Evolutionary conservation across 2,888 invertebrate species (phyloP).

Genomic region (Trissolcus brochymenae): DNA sequence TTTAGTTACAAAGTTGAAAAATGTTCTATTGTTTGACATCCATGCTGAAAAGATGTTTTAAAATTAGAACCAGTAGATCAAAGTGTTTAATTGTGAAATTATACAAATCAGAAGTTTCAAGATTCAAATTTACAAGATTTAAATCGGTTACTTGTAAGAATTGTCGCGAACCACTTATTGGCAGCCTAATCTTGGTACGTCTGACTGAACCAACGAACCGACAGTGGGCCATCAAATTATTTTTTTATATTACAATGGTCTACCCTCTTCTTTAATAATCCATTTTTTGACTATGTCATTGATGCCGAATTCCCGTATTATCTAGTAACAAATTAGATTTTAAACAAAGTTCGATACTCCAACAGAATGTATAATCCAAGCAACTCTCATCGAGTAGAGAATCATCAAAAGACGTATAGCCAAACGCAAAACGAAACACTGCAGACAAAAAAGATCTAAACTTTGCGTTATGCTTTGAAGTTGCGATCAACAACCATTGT

Average conservation of each 20-base stretch:
- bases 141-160: no score
- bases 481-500: slow-evolving; percentile 16
- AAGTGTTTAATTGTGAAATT: no score
- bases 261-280: background rate
- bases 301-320: background rate
- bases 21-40: no score
- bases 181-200: background rate
- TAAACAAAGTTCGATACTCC: slow-evolving; percentile 52
- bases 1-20: no score
- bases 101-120: no score
- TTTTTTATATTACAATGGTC: slow-evolving; percentile 27
- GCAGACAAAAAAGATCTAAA: slow-evolving; percentile 9
- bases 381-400: slow-evolving; percentile 11
- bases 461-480: slow-evolving; percentile 23
- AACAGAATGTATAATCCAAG: slow-evolving; percentile 30
- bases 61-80: no score
- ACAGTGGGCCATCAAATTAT: slow-evolving; percentile 21
- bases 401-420: no score
- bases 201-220: slow-evolving; percentile 16
- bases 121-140: no score
- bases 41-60: no score
- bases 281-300: slow-evolving; percentile 12
- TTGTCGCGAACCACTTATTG: no score
- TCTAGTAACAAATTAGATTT: slow-evolving; percentile 18
- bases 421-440: no score